Percentiles rank a stretch among this genome's conserved stretches.
Evolutionary conservation across 2,797 vertebrate species (phyloP).

Genomic region (Adelosebastes latens): DNA sequence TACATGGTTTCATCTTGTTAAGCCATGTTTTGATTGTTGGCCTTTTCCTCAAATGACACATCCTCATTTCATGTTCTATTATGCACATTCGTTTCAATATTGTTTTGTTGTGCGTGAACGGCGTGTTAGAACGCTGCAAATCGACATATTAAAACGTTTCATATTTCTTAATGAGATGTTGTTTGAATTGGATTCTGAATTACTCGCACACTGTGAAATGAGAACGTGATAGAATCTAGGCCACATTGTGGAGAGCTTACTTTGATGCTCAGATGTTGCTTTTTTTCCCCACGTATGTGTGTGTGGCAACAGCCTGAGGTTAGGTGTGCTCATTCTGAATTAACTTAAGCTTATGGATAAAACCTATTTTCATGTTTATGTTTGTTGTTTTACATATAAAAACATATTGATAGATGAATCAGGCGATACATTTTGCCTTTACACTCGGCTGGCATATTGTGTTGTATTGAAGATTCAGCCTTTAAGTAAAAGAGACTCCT

Average conservation of each 20-base stretch:
- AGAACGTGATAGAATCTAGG: constrained; percentile 64
- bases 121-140: constrained; percentile 11
- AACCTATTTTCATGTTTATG: constrained; percentile 46
- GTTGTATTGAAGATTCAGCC: background rate
- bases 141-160: constrained; percentile 24
- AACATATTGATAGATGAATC: constrained; percentile 8
- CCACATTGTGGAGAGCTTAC: constrained; percentile 51
- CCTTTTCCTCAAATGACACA: constrained; percentile 18
- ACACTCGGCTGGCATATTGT: background rate
- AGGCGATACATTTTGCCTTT: constrained; percentile 7
- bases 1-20: background rate
- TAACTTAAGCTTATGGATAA: constrained; percentile 36
- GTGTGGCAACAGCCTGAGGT: constrained; percentile 52
- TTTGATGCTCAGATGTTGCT: constrained; percentile 56
- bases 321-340: constrained; percentile 46
- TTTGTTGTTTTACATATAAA: constrained; percentile 50
- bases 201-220: constrained; percentile 43
- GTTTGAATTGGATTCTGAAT: constrained; percentile 49
- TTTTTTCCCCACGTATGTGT: background rate
- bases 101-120: constrained; percentile 5
- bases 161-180: constrained; percentile 49
- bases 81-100: constrained; percentile 8
- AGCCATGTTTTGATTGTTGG: background rate
- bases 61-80: background rate
- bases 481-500: background rate